A percentile compares a stretch with the other conserved stretches of the same genome.
These are phyloP conservation scores for Antitype chi DNA, from an alignment of 2,888 invertebrate species.

Conservation along the genomic window DNA sequence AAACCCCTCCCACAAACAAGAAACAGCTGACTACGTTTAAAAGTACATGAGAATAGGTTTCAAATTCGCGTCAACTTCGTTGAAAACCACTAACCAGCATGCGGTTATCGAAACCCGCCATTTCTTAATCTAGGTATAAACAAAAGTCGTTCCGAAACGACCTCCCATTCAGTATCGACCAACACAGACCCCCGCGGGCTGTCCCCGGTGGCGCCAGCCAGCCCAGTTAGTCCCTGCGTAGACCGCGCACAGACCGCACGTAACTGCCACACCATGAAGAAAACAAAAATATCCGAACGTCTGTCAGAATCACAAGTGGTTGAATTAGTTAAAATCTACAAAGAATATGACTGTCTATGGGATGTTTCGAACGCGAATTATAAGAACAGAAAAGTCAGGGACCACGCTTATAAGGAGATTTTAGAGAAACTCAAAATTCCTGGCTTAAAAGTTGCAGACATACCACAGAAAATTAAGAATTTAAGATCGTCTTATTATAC, in stretches of 20 bases:
- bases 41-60: not conserved
- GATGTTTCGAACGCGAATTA: constrained; percentile 16
- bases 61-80: not conserved
- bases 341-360: constrained; percentile 38
- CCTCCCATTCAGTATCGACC: constrained; percentile 38
- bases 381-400: constrained; percentile 24
- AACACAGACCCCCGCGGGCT: not conserved
- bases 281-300: constrained; percentile 16
- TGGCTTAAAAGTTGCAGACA: not conserved
- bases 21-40: not conserved
- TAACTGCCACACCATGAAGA: constrained; percentile 28
- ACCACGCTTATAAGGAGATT: constrained; percentile 32
- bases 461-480: constrained; percentile 54
- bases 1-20: not conserved
- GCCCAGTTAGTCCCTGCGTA: constrained; percentile 1
- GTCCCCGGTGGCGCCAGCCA: not conserved
- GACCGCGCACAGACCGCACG: not conserved
- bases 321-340: constrained; percentile 29
- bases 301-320: constrained; percentile 33
- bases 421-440: constrained; percentile 28
- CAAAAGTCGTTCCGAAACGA: constrained; percentile 45
- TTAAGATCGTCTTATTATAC: constrained; percentile 35
- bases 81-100: constrained; percentile 28
- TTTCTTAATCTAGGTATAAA: not conserved
- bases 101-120: constrained; percentile 16